phyloP scores from a whole-genome alignment of 2,888 invertebrate species.

The Oscheius onirici region DNA sequence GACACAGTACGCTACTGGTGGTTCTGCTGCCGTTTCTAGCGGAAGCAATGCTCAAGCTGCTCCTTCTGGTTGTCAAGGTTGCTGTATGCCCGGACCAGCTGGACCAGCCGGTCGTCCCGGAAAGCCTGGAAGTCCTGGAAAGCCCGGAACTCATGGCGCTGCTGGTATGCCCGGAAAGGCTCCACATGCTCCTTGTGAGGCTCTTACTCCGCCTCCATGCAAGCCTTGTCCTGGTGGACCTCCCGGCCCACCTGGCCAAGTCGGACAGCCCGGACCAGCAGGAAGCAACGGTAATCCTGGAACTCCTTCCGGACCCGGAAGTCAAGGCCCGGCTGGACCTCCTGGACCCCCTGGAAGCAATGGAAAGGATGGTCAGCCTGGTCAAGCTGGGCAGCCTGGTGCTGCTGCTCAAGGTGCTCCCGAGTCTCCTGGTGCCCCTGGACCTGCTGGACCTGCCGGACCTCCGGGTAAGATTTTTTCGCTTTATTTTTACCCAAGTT shows the following conservation, averaged over 20 bases:
- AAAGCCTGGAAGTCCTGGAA: constrained; percentile 60
- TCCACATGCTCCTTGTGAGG: constrained; percentile 60
- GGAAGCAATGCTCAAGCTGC: constrained; percentile 10
- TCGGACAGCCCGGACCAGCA: constrained; percentile 14
- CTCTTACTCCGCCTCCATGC: constrained; percentile 49
- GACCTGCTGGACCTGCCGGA: constrained; percentile 52
- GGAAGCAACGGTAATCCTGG: constrained; percentile 8
- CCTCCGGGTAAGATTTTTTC: constrained; percentile 34
- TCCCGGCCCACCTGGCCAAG: constrained; percentile 46
- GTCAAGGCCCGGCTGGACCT: constrained; percentile 13
- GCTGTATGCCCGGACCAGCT: constrained; percentile 61
- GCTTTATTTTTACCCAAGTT: too few species aligned
- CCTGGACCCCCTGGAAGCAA: constrained; percentile 54
- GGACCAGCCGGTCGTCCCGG: constrained; percentile 57
- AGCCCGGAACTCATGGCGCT: constrained; percentile 59
- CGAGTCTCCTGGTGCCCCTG: constrained; percentile 33
- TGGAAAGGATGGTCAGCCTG: constrained; percentile 48
- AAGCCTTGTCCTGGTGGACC: constrained; percentile 45
- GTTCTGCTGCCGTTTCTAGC: neutral
- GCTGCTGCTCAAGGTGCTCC: constrained; percentile 25
- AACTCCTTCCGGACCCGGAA: constrained; percentile 21
- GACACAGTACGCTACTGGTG: neutral
- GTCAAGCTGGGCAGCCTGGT: constrained; percentile 33
- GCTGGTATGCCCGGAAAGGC: constrained; percentile 61
- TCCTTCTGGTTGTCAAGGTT: constrained; percentile 53